Evolutionary conservation across 2,113 vertebrate genomes (phyloP).

Genomic region (Myodes glareolus): DNA sequence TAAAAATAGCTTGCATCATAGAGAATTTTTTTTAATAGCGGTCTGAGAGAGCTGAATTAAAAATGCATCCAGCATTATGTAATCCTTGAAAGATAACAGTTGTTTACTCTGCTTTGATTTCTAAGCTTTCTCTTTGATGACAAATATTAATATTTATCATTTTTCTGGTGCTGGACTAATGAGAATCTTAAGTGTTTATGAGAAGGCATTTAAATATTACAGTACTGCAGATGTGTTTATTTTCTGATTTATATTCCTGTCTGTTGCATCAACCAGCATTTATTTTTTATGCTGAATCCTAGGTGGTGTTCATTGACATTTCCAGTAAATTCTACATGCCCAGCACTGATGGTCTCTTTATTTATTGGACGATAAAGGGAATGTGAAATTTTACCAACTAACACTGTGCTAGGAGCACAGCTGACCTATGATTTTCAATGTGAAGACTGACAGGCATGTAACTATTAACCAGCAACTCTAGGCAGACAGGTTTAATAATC

Average conservation of each 20-base stretch:
- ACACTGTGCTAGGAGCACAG: background rate
- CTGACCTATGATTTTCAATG: conserved; percentile 26
- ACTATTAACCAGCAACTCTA: background rate
- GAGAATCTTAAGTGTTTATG: conserved; percentile 85
- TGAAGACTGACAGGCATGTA: background rate
- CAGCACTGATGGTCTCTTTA: conserved; percentile 20
- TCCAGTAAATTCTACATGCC: conserved; percentile 56
- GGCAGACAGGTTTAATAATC: background rate
- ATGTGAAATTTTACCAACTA: conserved; percentile 34
- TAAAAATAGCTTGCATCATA: conserved; percentile 46
- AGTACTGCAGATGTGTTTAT: conserved; percentile 67
- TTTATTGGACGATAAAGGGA: conserved; percentile 52
- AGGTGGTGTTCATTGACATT: conserved; percentile 38
- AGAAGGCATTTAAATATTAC: conserved; percentile 84
- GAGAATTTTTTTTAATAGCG: conserved; percentile 10
- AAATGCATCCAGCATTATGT: conserved; percentile 77
- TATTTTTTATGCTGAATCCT: conserved; percentile 50
- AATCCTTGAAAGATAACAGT: conserved; percentile 84
- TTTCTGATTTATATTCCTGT: conserved; percentile 74
- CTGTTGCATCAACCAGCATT: conserved; percentile 60
- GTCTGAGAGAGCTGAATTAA: conserved; percentile 69
- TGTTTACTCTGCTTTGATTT: conserved; percentile 87
- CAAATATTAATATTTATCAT: conserved; percentile 89
- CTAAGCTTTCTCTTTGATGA: conserved; percentile 87
- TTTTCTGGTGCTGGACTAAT: conserved; percentile 87